These are phyloP conservation scores for Macrochelys suwanniensis DNA, from an alignment of 2,797 vertebrate genomes.

Conservation along the genomic window DNA sequence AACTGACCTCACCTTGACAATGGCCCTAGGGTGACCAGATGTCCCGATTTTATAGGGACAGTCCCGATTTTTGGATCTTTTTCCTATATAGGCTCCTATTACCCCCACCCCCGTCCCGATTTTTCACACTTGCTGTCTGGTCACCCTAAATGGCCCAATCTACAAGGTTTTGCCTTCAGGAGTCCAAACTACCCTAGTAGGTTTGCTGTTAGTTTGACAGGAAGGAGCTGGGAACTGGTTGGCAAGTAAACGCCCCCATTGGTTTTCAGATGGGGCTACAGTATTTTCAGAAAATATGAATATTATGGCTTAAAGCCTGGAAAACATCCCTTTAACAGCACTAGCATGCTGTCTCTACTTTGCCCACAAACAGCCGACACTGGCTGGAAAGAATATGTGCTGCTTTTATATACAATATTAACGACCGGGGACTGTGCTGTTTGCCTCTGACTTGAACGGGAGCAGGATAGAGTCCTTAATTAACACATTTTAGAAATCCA, in stretches of 20 bases:
- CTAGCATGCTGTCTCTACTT: not conserved
- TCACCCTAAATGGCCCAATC: not conserved
- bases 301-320: not conserved
- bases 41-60: too few relatives aligned
- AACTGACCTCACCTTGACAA: not conserved
- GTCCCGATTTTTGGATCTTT: too few relatives aligned
- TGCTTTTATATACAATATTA: not conserved
- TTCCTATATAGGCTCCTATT: too few relatives aligned
- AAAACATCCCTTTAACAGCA: not conserved
- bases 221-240: not conserved
- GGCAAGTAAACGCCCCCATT: not conserved
- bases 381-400: not conserved
- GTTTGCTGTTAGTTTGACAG: not conserved
- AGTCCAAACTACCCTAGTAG: not conserved
- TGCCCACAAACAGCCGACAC: too few relatives aligned
- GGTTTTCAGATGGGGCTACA: not conserved
- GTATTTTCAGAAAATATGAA: not conserved
- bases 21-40: too few relatives aligned
- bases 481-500: not conserved
- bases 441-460: not conserved
- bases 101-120: too few relatives aligned
- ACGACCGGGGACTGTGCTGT: not conserved
- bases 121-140: too few relatives aligned
- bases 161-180: not conserved
- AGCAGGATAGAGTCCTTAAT: not conserved